phyloP scores from a whole-genome alignment of 2,113 vertebrate species.

The Neogale vison region DNA sequence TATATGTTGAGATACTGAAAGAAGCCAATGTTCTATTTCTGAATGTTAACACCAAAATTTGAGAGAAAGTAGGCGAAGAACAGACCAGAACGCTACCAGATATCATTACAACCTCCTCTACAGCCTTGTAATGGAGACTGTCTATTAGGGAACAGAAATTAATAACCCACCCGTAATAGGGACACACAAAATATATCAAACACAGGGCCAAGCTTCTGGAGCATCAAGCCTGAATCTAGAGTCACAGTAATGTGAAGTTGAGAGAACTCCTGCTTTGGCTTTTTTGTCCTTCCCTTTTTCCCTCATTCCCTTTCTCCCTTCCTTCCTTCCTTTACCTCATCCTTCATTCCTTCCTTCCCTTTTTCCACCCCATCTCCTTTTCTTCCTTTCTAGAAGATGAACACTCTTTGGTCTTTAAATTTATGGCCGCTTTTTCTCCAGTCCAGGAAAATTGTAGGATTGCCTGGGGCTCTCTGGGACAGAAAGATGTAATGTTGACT shows the following conservation, averaged over 20 bases:
- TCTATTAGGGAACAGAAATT: not conserved
- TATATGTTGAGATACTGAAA: not conserved
- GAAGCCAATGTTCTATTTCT: not conserved
- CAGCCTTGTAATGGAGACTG: not conserved
- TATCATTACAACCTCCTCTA: not conserved
- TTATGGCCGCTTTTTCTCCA: constrained; percentile 7
- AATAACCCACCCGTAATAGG: rapidly evolving
- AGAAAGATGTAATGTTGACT: constrained; percentile 38
- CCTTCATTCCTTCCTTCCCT: too few relatives aligned
- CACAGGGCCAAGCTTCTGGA: rapidly evolving
- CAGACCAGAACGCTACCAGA: not conserved
- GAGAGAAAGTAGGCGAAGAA: not conserved
- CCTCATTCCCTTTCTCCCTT: rapidly evolving
- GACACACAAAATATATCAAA: rapidly evolving
- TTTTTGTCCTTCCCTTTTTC: too few relatives aligned
- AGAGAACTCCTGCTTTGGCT: not conserved
- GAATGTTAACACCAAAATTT: not conserved
- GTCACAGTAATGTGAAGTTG: rapidly evolving
- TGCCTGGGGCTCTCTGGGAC: constrained; percentile 19
- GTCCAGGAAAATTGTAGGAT: constrained; percentile 41
- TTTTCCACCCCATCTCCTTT: too few relatives aligned
- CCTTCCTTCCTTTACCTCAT: not conserved
- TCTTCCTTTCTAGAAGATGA: not conserved
- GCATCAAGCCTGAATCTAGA: too few relatives aligned
- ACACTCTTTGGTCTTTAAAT: constrained; percentile 6